These are phyloP conservation scores for Elachura formosa DNA, from an alignment of 2,113 vertebrate genomes.

Conservation along the genomic window DNA sequence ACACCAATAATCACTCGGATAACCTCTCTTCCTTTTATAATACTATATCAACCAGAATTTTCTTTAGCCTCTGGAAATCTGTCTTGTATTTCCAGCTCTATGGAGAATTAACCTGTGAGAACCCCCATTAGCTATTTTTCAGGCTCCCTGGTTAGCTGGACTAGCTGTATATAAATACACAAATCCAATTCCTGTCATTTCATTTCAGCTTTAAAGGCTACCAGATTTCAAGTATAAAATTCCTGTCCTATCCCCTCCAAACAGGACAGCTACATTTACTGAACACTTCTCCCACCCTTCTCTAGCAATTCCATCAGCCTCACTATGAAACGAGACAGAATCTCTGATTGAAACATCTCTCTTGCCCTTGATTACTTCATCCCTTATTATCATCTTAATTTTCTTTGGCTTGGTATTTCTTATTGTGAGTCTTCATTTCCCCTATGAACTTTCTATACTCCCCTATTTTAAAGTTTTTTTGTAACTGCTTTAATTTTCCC, in stretches of 20 bases:
- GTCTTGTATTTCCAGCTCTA: not conserved
- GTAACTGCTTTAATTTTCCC: not conserved
- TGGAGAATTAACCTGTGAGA: not conserved
- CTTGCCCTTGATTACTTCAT: not conserved
- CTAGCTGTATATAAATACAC: not conserved
- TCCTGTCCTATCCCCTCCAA: not conserved
- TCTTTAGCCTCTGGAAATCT: not conserved
- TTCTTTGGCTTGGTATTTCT: not conserved
- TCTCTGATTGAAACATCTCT: not conserved
- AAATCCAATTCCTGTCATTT: not conserved
- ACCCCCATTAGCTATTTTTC: not conserved
- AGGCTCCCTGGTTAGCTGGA: not conserved
- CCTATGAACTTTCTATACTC: not conserved
- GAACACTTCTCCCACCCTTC: not conserved
- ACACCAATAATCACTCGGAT: not conserved
- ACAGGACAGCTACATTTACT: not conserved
- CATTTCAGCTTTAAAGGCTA: not conserved
- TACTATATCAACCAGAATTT: not conserved
- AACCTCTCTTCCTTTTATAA: not conserved
- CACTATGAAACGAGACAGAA: not conserved
- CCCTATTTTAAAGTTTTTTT: not conserved
- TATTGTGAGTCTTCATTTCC: not conserved
- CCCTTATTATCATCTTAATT: not conserved
- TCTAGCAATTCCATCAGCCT: not conserved
- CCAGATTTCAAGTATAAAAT: not conserved